Base-by-base conservation (phyloP, 35 echinoderm and acorn worm genomes). In the Holothuria glaberrima region DNA sequence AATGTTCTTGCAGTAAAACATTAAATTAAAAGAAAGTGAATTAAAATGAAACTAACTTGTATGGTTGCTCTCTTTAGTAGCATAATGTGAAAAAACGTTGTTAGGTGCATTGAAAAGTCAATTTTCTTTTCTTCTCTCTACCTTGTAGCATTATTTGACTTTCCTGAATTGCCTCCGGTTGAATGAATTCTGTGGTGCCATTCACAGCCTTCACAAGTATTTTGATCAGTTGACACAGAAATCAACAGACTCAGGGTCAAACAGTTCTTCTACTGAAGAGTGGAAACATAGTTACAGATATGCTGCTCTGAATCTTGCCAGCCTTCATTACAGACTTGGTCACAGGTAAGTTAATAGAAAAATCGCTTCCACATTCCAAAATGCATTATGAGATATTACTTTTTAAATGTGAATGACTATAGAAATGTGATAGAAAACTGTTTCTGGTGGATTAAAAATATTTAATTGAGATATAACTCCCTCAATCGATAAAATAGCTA, bases 281-380 rank as follows among this genome's bases (percentile, higher is more conserved):
- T 68, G 62, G 25, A 75, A 82, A 6, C 89, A 92, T 25, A 94
- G 86, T 71, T 98, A 90, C 38, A 90, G 95, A 48, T 97, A 98
- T 94, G 95, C 95, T 91, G 95, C 95, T 59, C 92, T 98, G 71
- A 94, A 94, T 78, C 75, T 98, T 58, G 95, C 95, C 18, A 90
- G 92, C 48, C 33, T 98, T 36, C 95, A 98, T 64, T 94, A 90
- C 58, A 78, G 89, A 82, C 91, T 98, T 75, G 93, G 93, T 29
- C 95, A 98, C 82, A 94, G 48, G 95, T 98, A 88, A 98, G 82
- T 78, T 34, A 0, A 29, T 0, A 59, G 60, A 10, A 54, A 54
- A 54, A 54, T 54, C 12, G 13, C 28, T 34, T 46, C 48, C 68
- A 44, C 34, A 14, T 22, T 62, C 48, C 52, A 61, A 59, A 9